Evolutionary conservation across 2,888 invertebrate genomes (phyloP), one percentile per base, ranked within the genome.

Genomic region (Leistus spinibarbis): DNA sequence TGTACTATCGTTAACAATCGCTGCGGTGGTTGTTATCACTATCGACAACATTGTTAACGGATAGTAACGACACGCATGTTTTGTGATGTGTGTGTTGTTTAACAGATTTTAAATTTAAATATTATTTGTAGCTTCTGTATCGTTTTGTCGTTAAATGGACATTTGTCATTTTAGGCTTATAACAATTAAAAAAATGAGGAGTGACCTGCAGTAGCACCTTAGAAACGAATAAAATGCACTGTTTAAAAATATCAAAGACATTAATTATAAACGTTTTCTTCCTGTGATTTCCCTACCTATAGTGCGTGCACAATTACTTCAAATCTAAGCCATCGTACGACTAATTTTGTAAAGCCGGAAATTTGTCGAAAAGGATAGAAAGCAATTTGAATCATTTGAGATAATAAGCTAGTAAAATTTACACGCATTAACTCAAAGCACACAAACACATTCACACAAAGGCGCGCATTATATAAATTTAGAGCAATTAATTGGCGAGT

Each of bases 41-140:
- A 27, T 19, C 23, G 66, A 66, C 72, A 72, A 27, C 27, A 57
- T 65, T 65, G 27, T 63, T 72, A 40, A 65, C 72, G 65, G 72
- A 72, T 72, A 66, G 65, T 72, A 72, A 72, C 72, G 57, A 72
- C 65, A 27, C 3, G 60, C 72, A 56, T 66, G 72, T 65, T 72
- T 65, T 65, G 17, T 16, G 16, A 16, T 17, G 40, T 23, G n/a
- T 17, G 27, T 65, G 72, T 27, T n/a, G n/a, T n/a, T n/a, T n/a
- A n/a, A n/a, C n/a, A n/a, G n/a, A n/a, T n/a, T 64, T 20, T 24
- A 40, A 72, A 72, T 66, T 24, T 57, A 27, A 72, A 56, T 69
- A 60, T 16, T 27, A 57, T 69, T 69, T 69, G 69, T 27, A 19
- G 13, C n/a, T n/a, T n/a, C n/a, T n/a, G n/a, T n/a, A n/a, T n/a